Evolutionary conservation across 64 coral and sea anemone genomes (phyloP).

Genomic region (Dendrophyllia cribrosa): DNA sequence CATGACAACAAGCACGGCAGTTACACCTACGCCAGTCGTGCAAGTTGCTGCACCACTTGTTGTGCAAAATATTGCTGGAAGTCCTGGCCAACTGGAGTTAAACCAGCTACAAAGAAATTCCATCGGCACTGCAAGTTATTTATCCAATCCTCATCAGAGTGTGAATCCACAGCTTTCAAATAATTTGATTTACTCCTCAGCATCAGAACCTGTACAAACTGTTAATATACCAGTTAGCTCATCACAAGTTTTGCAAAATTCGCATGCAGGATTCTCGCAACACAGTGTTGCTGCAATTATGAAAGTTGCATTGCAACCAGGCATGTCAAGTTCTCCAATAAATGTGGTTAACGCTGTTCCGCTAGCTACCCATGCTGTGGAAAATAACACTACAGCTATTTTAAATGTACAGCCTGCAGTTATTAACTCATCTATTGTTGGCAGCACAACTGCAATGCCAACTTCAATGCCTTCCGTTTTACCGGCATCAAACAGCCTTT

Average conservation of each 20-base stretch:
- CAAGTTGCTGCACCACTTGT: not conserved
- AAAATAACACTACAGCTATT: not conserved
- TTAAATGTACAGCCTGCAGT: not conserved
- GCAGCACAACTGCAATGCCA: not conserved
- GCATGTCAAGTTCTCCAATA: conserved; percentile 30
- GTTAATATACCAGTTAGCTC: conserved; percentile 6
- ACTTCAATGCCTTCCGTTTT: not conserved
- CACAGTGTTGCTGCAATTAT: conserved; percentile 81
- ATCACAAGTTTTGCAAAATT: not conserved
- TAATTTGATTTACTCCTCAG: not conserved
- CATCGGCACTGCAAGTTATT: not conserved
- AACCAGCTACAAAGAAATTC: not conserved
- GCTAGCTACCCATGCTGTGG: not conserved
- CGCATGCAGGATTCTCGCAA: conserved; percentile 69
- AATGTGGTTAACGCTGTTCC: conserved; percentile 6
- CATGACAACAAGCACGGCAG: not conserved
- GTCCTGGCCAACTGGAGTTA: not conserved
- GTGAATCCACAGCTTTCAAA: not conserved
- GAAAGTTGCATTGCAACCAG: conserved; percentile 56
- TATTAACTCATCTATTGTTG: not conserved
- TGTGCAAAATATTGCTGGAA: not conserved
- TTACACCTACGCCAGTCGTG: not conserved
- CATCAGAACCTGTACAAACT: conserved; percentile 11
- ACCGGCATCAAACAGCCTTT: not conserved
- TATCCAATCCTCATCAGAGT: not conserved